phyloP scores from a whole-genome alignment of 1,140 invertebrate genomes.

The Dryas iulia region DNA sequence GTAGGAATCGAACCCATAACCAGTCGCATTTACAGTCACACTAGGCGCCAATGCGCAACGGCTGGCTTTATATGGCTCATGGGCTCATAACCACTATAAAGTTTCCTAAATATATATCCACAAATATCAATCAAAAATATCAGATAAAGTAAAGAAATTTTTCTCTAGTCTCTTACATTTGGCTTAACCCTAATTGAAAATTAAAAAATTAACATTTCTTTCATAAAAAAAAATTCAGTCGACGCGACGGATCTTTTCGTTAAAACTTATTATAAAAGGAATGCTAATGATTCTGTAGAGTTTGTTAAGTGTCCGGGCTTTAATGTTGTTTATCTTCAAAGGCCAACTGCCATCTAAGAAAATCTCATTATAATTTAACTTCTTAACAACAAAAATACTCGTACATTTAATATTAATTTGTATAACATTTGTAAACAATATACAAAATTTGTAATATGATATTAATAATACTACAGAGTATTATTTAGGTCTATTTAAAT shows the following conservation, averaged over 20 bases:
- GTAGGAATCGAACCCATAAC: no score
- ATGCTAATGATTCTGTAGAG: slow-evolving; percentile 8
- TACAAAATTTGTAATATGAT: no score
- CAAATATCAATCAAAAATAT: neutral
- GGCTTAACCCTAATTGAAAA: neutral
- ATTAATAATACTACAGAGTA: no score
- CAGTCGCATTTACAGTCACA: no score
- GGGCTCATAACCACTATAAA: no score
- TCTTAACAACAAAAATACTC: neutral
- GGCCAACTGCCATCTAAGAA: neutral
- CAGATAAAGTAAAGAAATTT: neutral
- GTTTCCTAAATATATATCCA: neutral
- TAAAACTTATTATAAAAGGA: slow-evolving; percentile 5
- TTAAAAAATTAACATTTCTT: slow-evolving; percentile 1
- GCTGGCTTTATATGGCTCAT: no score
- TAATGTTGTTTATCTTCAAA: slow-evolving; percentile 1
- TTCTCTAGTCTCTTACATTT: neutral
- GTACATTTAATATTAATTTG: neutral
- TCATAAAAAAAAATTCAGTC: neutral
- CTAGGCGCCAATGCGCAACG: no score
- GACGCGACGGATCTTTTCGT: neutral
- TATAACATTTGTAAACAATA: neutral
- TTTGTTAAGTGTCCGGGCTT: neutral
- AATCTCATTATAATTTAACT: neutral
- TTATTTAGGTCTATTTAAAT: no score